Percentiles rank a stretch among this genome's conserved stretches.
These are phyloP conservation scores for Colinus virginianus DNA, from an alignment of 2,113 vertebrate genomes.

Conservation along the genomic window DNA sequence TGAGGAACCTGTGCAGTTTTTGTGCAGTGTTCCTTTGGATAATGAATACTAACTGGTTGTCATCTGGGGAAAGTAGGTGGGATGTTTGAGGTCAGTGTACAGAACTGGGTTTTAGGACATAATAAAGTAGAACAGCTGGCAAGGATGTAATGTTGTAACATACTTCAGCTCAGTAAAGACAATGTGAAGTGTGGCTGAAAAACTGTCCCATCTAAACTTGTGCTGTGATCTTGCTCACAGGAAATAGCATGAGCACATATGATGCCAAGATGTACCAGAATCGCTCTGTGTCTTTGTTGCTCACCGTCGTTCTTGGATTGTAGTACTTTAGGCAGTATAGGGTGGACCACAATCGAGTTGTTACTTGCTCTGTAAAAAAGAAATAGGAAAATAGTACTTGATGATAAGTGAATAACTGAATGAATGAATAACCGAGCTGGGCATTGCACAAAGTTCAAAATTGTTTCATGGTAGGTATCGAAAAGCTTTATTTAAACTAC, in stretches of 20 bases:
- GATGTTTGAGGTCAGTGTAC: neutral
- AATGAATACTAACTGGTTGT: neutral
- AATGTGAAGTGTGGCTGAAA: neutral
- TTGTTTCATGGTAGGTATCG: neutral
- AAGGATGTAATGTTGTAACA: neutral
- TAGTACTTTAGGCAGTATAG: neutral
- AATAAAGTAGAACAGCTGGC: neutral
- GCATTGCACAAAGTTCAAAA: neutral
- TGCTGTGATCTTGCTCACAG: neutral
- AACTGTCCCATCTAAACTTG: neutral
- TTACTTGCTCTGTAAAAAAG: neutral
- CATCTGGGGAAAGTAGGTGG: neutral
- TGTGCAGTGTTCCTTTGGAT: neutral
- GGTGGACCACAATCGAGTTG: neutral
- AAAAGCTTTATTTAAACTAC: neutral
- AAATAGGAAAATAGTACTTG: neutral
- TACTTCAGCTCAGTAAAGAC: neutral
- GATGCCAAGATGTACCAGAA: neutral
- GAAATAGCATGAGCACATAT: fast-evolving
- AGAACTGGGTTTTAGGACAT: neutral
- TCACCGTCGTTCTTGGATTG: neutral
- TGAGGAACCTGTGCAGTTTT: neutral
- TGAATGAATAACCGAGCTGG: neutral
- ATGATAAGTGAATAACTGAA: neutral
- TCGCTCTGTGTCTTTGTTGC: neutral